Conservation (phyloP, 2,888 invertebrate genomes). For the Xestia ashworthii region DNA sequence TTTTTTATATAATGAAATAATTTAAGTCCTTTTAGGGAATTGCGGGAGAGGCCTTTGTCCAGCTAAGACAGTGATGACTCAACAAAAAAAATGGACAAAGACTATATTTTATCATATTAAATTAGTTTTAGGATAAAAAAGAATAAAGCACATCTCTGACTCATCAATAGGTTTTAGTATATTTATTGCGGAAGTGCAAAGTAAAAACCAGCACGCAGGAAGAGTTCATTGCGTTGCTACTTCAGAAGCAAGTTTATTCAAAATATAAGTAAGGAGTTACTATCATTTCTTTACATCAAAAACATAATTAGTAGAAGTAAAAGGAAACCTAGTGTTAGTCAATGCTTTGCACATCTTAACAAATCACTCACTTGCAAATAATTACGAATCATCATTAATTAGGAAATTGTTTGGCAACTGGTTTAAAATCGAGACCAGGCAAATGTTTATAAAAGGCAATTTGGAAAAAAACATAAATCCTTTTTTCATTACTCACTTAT, state of each 20-base stretch:
- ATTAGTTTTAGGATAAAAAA: background rate
- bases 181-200: background rate
- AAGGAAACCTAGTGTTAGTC: background rate
- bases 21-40: background rate
- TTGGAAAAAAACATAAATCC: background rate
- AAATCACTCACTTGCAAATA: background rate
- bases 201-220: background rate
- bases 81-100: too few species aligned
- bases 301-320: background rate
- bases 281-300: background rate
- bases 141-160: background rate
- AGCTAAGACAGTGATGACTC: too few species aligned
- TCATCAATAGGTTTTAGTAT: background rate
- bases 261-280: background rate
- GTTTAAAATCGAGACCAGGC: background rate
- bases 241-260: background rate
- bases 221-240: background rate
- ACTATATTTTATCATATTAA: too few species aligned
- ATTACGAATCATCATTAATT: background rate
- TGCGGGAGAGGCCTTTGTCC: background rate
- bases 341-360: conserved; percentile 6
- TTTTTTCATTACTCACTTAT: background rate
- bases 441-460: background rate
- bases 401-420: background rate
- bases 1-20: background rate